phyloP scores from a whole-genome alignment of 1,140 invertebrate species.

The Leptoteleia sp. region DNA sequence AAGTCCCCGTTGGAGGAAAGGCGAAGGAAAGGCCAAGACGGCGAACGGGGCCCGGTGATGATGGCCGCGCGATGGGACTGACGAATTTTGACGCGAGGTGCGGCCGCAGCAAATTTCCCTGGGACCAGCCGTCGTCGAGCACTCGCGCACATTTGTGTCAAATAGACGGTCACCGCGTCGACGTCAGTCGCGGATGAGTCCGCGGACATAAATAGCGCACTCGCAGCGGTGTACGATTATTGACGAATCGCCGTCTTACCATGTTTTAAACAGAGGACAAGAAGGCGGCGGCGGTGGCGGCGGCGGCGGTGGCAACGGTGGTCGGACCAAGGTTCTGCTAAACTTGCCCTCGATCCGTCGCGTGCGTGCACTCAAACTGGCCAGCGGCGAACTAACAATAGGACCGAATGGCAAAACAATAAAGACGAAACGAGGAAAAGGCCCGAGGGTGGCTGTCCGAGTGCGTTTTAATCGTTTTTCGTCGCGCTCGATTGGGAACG shows the following conservation, averaged over 20 bases:
- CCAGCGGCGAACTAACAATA: constrained; percentile 6
- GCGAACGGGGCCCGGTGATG: no score
- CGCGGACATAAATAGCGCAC: no score
- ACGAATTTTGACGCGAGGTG: no score
- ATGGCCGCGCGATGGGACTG: no score
- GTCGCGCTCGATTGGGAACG: constrained; percentile 49
- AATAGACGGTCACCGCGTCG: background rate
- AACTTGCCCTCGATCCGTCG: constrained; percentile 38
- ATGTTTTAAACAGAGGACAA: constrained; percentile 33
- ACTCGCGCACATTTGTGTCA: constrained; percentile 14
- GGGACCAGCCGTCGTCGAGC: background rate
- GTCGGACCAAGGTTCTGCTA: constrained; percentile 30
- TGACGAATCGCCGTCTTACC: constrained; percentile 36
- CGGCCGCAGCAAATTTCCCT: no score
- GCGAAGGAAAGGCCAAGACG: no score
- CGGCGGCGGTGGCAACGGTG: background rate
- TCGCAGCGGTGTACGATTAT: no score
- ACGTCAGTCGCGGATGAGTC: background rate
- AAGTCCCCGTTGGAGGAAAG: no score
- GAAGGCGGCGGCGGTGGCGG: constrained; percentile 14
- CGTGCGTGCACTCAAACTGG: constrained; percentile 32
- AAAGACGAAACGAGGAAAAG: constrained; percentile 36
- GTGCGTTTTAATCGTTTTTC: constrained; percentile 17
- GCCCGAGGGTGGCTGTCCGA: constrained; percentile 18
- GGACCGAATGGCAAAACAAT: background rate